Conservation (phyloP, 2,888 invertebrate genomes). For the Caenorhabditis auriculariae region DNA sequence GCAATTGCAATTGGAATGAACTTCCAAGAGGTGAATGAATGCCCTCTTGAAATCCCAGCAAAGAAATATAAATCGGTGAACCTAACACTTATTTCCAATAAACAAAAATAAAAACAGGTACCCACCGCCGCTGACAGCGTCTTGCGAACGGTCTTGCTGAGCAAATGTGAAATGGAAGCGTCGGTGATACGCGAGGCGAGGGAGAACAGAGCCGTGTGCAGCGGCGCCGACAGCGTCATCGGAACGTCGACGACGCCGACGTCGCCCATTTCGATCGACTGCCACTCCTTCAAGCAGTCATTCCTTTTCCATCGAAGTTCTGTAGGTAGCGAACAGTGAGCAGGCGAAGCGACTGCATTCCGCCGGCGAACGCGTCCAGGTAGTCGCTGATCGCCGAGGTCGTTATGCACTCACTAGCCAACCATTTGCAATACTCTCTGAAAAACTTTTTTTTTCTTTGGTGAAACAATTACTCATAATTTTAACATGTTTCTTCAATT, state of each 20-base stretch:
- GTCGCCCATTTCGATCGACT: slow-evolving; percentile 30
- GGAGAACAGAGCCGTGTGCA: slow-evolving; percentile 19
- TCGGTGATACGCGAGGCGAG: slow-evolving; percentile 13
- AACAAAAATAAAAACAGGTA: too few relatives aligned
- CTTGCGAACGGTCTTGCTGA: slow-evolving; percentile 26
- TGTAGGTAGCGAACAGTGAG: slow-evolving; percentile 11
- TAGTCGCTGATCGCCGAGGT: slow-evolving; percentile 16
- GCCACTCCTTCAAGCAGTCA: too few relatives aligned
- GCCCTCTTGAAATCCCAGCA: too few relatives aligned
- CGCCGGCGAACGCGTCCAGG: slow-evolving; percentile 18
- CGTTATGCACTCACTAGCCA: slow-evolving; percentile 13
- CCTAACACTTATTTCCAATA: too few relatives aligned
- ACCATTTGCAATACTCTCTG: slow-evolving; percentile 17
- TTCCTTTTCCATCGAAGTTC: too few relatives aligned
- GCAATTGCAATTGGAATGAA: too few relatives aligned
- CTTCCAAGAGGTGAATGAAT: too few relatives aligned
- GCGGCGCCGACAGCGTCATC: slow-evolving; percentile 21
- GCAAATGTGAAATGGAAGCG: slow-evolving; percentile 30
- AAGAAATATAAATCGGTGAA: too few relatives aligned
- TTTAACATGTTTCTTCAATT: background rate
- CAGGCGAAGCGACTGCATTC: slow-evolving; percentile 23
- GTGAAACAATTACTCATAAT: too few relatives aligned
- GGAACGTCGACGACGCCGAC: slow-evolving; percentile 32
- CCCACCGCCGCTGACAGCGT: too few relatives aligned
- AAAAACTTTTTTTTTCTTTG: too few relatives aligned